phyloP scores from a whole-genome alignment of 2,113 vertebrate species.

The Bambusicola thoracicus region DNA sequence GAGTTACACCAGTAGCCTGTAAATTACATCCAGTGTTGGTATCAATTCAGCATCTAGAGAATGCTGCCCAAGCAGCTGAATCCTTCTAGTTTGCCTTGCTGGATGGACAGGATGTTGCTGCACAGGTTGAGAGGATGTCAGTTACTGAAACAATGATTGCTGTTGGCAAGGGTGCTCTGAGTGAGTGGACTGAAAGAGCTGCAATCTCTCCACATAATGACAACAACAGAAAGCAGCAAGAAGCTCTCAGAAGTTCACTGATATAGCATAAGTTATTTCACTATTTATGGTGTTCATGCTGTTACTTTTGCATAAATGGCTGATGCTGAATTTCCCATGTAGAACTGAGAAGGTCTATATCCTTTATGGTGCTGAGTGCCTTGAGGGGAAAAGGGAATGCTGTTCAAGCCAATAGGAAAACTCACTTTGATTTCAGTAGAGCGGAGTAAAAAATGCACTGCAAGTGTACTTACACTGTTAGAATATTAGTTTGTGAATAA shows the following conservation, averaged over 20 bases:
- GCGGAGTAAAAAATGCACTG: background rate
- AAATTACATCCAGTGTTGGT: background rate
- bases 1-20: background rate
- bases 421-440: background rate
- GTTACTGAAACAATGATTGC: background rate
- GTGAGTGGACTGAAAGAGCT: background rate
- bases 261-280: slow-evolving; percentile 1
- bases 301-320: background rate
- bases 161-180: background rate
- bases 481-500: background rate
- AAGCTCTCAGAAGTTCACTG: slow-evolving; percentile 14
- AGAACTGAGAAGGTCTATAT: background rate
- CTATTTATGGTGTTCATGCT: background rate
- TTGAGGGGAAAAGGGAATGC: background rate
- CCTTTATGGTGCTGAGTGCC: background rate
- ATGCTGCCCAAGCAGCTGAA: background rate
- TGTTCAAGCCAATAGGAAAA: background rate
- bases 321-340: background rate
- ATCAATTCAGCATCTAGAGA: background rate
- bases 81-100: background rate
- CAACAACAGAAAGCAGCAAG: background rate
- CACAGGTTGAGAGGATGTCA: background rate
- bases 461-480: background rate
- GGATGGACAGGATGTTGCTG: background rate
- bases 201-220: background rate